Evolutionary conservation across 2,888 invertebrate species (phyloP).

Genomic region (Lasioglossum zephyrum): DNA sequence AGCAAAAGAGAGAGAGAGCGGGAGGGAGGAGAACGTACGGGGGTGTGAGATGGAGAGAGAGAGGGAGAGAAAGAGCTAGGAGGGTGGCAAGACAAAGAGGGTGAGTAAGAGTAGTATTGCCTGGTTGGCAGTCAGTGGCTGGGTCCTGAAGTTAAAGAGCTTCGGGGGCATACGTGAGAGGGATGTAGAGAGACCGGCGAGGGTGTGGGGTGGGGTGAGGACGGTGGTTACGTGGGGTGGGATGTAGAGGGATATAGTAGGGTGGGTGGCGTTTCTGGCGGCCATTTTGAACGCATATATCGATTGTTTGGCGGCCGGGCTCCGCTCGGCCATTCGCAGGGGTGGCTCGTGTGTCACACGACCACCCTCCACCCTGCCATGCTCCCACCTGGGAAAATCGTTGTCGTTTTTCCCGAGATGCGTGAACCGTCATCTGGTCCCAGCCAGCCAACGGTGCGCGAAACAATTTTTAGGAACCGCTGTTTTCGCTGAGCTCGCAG

Average conservation of each 20-base stretch:
- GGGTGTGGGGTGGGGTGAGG: constrained; percentile 62
- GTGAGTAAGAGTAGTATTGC: constrained; percentile 71
- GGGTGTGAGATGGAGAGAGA: constrained; percentile 33
- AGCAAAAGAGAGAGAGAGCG: constrained; percentile 34
- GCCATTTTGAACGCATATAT: constrained; percentile 85
- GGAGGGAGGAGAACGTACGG: neutral
- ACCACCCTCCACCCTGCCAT: constrained; percentile 65
- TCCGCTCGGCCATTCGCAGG: constrained; percentile 83
- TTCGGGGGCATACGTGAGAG: constrained; percentile 83
- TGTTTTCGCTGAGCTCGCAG: neutral
- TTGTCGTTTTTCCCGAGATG: constrained; percentile 59
- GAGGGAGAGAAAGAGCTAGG: constrained; percentile 53
- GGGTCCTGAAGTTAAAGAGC: constrained; percentile 82
- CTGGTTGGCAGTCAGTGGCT: constrained; percentile 79
- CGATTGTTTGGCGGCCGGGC: constrained; percentile 85
- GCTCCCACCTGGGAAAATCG: constrained; percentile 62
- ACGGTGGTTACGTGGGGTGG: constrained; percentile 67
- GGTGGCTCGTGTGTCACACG: constrained; percentile 76
- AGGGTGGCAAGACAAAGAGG: constrained; percentile 51
- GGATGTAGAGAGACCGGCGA: constrained; percentile 71
- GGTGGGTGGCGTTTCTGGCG: constrained; percentile 83
- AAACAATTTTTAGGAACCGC: neutral
- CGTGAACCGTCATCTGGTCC: constrained; percentile 46
- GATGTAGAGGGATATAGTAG: constrained; percentile 71
- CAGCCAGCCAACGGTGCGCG: neutral